Conservation (phyloP, 2,113 vertebrate species). For the Embiotoca jacksoni region DNA sequence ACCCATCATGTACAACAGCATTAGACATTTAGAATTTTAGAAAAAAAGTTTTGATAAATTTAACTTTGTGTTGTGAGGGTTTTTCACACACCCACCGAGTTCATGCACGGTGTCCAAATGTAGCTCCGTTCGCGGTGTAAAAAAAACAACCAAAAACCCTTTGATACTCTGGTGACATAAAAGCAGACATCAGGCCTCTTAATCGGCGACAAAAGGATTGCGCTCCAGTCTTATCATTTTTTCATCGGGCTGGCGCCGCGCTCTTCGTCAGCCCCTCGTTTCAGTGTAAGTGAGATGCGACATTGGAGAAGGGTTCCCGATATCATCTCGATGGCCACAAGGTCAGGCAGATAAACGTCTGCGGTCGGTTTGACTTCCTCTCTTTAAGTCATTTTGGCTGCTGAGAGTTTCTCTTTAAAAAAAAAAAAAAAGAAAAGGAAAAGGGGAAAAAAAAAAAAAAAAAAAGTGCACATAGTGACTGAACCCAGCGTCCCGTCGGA, state of each 20-base stretch:
- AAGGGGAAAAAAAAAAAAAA: background rate
- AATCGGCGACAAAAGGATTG: conserved; percentile 9
- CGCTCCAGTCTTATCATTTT: conserved; percentile 30
- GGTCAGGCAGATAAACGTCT: conserved; percentile 31
- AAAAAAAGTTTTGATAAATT: no score
- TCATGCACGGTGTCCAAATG: no score
- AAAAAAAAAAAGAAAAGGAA: no score
- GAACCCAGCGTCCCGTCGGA: background rate
- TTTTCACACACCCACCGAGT: no score
- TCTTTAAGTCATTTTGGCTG: conserved; percentile 30
- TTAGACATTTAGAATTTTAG: conserved; percentile 3
- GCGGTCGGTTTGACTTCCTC: conserved; percentile 40
- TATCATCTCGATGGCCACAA: conserved; percentile 3
- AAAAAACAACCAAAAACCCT: background rate
- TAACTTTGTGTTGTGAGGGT: no score
- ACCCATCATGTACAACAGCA: background rate
- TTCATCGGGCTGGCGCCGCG: background rate
- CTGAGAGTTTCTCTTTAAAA: background rate
- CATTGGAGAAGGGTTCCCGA: conserved; percentile 19
- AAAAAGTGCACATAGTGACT: conserved; percentile 54
- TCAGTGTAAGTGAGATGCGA: conserved; percentile 44
- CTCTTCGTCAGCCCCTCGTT: background rate
- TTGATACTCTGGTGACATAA: background rate
- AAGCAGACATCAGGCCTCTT: conserved; percentile 10
- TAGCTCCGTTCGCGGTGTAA: background rate